These are phyloP conservation scores for Heteromormyrus szaboi DNA, from an alignment of 2,797 vertebrate genomes.

Conservation along the genomic window DNA sequence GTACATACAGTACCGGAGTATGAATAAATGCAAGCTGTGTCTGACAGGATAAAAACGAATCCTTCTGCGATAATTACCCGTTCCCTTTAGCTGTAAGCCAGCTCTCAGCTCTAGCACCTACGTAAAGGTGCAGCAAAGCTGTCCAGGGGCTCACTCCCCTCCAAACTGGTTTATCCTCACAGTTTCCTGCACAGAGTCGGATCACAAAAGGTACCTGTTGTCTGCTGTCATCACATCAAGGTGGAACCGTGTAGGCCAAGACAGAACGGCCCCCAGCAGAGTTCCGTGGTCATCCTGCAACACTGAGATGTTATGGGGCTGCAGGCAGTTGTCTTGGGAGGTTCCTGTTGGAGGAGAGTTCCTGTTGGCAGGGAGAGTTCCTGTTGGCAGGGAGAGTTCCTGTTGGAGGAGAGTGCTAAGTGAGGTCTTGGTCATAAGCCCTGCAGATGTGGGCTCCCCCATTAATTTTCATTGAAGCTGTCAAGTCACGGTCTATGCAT, in stretches of 20 bases:
- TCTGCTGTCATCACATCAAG: conserved; percentile 12
- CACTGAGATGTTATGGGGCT: background rate
- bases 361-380: background rate
- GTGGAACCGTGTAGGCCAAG: background rate
- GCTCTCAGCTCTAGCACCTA: conserved; percentile 32
- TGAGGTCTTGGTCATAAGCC: conserved; percentile 1
- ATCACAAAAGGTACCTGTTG: conserved; percentile 23
- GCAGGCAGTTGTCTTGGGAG: background rate
- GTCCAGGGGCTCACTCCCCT: background rate
- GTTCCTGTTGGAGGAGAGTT: too few relatives aligned
- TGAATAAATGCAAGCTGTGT: conserved; percentile 5
- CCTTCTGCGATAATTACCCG: conserved; percentile 34
- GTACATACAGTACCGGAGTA: background rate
- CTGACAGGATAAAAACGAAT: conserved; percentile 18
- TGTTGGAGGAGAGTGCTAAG: background rate
- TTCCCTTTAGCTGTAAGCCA: conserved; percentile 33
- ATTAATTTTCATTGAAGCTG: conserved; percentile 25
- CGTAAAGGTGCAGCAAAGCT: conserved; percentile 15
- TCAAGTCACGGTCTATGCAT: conserved; percentile 7
- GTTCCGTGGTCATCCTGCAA: background rate
- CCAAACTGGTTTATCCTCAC: background rate
- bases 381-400: background rate
- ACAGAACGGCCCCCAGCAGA: background rate
- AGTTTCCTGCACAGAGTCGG: background rate
- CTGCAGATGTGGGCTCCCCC: conserved; percentile 9